phyloP scores from a whole-genome alignment of 2,797 vertebrate genomes.

The Florisuga fusca region DNA sequence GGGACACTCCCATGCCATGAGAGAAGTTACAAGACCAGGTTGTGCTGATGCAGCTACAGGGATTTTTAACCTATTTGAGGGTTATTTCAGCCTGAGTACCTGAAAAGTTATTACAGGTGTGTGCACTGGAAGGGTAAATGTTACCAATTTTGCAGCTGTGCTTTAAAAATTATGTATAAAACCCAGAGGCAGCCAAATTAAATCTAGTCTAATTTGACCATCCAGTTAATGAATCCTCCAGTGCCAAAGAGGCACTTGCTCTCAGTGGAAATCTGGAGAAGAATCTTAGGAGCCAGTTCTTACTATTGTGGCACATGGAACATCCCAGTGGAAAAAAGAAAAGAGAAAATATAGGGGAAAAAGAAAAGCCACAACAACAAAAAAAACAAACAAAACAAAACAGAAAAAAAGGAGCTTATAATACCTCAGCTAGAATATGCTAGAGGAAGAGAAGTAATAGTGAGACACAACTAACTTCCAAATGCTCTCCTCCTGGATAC shows the following conservation, averaged over 20 bases:
- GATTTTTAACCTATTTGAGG: neutral
- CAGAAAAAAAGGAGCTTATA: neutral
- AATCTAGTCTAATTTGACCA: neutral
- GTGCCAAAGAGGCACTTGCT: neutral
- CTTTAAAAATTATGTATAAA: neutral
- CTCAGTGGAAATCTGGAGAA: neutral
- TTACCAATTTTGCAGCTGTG: neutral
- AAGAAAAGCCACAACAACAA: too few relatives aligned
- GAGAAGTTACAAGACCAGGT: neutral
- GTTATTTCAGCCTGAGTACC: neutral
- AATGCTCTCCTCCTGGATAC: neutral
- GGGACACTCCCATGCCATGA: neutral
- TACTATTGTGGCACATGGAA: neutral
- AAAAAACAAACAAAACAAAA: too few relatives aligned
- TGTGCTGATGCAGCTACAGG: fast-evolving
- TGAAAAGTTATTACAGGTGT: neutral
- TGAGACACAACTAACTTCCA: neutral
- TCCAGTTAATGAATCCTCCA: neutral
- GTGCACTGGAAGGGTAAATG: neutral
- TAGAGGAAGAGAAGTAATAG: neutral
- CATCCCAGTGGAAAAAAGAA: neutral
- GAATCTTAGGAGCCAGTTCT: neutral
- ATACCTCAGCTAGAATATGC: neutral
- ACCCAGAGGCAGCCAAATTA: neutral
- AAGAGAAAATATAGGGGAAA: neutral